Base-by-base conservation (phyloP, 1,140 invertebrate species). In the Steinernema khuongi region DNA sequence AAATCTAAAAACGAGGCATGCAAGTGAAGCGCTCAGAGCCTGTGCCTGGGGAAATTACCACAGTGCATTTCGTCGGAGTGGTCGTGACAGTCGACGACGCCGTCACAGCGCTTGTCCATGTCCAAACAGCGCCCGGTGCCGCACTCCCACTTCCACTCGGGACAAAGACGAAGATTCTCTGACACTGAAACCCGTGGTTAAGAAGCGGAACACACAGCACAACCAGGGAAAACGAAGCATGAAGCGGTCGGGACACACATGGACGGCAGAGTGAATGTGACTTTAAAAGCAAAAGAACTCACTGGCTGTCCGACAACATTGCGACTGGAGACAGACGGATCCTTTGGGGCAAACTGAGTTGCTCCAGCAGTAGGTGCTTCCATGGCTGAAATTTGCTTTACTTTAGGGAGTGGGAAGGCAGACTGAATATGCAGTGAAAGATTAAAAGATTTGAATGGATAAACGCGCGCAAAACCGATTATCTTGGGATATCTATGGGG, bases 41-140 rank as follows among this genome's bases (percentile, higher is more conserved):
- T 11, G 50, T 7, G 50, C 50, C 11, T n/a, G 14, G 50, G 50
- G 50, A 60, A 60, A 17, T 60, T 60, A 60, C 50, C 50, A 26
- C 85, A 81, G 70, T 83, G 67, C 79, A 74, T 32, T 80, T 90
- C 89, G 77, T 90, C 89, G 0, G 87, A 88, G n/a, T 86, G 87
- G 76, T 89, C 88, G 4, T 81, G 77, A 77, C 89, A 90, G 81
- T 90, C 87, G 7, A 80, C 71, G 68, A 81, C 74, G 18, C 87
- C 87, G 78, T 90, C 86, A 81, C 89, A 90, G 70, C 86, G 79
- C 18, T 81, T 60, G 14, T 60, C 50, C 50, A 11, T 11, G 2
- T 11, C 11, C 11, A 60, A 26, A 26, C 50, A 60, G 7, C 26
- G 50, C 4, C 50, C 50, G 50, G 50, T 60, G 50, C 50, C 50